A percentile compares a stretch with the other conserved stretches of the same genome.
Conservation (phyloP, 2,113 vertebrate genomes). For the Onychostoma macrolepis region DNA sequence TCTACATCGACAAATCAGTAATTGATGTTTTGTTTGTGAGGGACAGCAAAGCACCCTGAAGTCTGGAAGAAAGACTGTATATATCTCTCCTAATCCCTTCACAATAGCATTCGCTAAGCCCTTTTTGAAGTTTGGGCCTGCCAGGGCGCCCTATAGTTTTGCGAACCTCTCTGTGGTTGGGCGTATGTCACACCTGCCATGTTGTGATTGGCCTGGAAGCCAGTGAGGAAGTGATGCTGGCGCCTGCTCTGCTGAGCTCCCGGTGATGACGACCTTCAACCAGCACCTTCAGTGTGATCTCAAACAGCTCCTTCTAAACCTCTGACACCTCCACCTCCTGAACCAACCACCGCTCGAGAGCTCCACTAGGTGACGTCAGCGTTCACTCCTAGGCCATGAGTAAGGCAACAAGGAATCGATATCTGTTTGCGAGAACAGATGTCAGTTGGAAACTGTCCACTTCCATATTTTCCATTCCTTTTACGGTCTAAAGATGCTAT, state of each 20-base stretch:
- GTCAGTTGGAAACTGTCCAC: conserved; percentile 1
- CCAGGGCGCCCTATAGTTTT: conserved; percentile 41
- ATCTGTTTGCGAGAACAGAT: background rate
- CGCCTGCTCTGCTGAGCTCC: conserved; percentile 31
- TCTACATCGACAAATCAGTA: conserved; percentile 58
- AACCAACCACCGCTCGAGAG: conserved; percentile 31
- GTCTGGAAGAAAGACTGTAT: conserved; percentile 32
- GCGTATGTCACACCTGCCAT: conserved; percentile 48
- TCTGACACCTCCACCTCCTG: conserved; percentile 31
- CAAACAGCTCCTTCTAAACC: conserved; percentile 42
- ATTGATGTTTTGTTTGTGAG: conserved; percentile 59
- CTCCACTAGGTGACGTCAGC: background rate
- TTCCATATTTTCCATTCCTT: background rate
- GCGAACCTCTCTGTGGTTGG: conserved; percentile 40
- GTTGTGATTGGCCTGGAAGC: conserved; percentile 48
- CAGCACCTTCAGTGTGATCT: conserved; percentile 49
- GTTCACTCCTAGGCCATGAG: background rate
- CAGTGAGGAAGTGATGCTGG: conserved; percentile 54
- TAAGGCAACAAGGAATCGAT: conserved; percentile 6
- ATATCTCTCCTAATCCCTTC: conserved; percentile 18
- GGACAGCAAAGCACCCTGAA: conserved; percentile 41
- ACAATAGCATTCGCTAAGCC: conserved; percentile 18
- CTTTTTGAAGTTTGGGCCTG: conserved; percentile 11
- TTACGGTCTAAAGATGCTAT: background rate
- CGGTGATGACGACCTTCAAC: conserved; percentile 49